Evolutionary conservation across 2,888 invertebrate genomes (phyloP).

Genomic region (Auanema sp.): DNA sequence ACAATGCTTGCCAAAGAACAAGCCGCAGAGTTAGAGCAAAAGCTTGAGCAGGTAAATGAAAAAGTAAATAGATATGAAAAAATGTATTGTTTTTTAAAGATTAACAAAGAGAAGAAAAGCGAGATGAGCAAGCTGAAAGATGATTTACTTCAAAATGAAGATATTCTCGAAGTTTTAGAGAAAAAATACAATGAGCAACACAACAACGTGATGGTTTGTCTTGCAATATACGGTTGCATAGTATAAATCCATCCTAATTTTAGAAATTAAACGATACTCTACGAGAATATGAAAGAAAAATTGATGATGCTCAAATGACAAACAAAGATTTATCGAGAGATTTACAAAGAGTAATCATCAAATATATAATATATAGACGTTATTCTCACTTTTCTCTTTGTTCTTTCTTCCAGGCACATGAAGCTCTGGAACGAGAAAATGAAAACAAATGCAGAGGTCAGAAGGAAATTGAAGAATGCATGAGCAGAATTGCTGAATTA

Average conservation of each 20-base stretch:
- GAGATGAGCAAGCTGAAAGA: constrained; percentile 37
- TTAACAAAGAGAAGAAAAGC: constrained; percentile 29
- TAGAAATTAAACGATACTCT: constrained; percentile 49
- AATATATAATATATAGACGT: background rate
- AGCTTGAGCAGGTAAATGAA: background rate
- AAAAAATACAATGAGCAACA: constrained; percentile 59
- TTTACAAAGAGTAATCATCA: constrained; percentile 10
- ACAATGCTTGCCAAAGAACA: constrained; percentile 8
- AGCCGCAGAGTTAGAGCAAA: background rate
- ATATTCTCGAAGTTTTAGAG: constrained; percentile 54
- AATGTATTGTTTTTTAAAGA: background rate
- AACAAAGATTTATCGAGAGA: constrained; percentile 37
- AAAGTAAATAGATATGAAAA: background rate
- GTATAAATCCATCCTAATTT: constrained; percentile 16
- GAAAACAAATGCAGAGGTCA: constrained; percentile 28
- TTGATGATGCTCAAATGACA: constrained; percentile 49
- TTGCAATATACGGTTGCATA: background rate
- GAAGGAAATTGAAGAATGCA: constrained; percentile 38
- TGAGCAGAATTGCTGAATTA: constrained; percentile 31
- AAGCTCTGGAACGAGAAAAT: constrained; percentile 33
- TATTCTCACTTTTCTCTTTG: background rate
- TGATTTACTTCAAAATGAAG: constrained; percentile 57
- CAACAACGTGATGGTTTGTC: constrained; percentile 51
- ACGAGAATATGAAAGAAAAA: constrained; percentile 50
- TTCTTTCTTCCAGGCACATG: constrained; percentile 22